Percentiles rank a stretch among this genome's conserved stretches.
phyloP scores from a whole-genome alignment of 2,113 vertebrate genomes.

The human (Homo sapiens) region DNA sequence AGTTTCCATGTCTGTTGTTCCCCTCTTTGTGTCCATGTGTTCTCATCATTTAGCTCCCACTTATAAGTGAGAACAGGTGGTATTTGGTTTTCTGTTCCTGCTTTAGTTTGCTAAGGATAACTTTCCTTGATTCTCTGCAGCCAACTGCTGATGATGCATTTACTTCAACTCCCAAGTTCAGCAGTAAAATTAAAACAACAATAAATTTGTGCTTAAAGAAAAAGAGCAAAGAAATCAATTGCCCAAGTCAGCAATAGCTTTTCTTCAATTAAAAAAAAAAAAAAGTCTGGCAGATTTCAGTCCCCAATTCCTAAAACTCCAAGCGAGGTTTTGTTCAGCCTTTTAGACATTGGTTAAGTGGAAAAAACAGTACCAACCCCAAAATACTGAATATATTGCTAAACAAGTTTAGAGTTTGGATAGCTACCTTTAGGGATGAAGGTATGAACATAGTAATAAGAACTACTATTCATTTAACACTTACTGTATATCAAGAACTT shows the following conservation, averaged over 20 bases:
- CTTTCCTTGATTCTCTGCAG: background rate
- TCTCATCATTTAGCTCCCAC: too few relatives aligned
- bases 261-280: background rate
- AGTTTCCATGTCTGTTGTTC: too few relatives aligned
- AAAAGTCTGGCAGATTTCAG: background rate
- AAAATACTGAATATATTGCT: background rate
- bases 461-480: background rate
- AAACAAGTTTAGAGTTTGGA: background rate
- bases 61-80: too few relatives aligned
- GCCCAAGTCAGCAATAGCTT: background rate
- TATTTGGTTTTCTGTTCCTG: too few relatives aligned
- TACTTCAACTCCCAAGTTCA: background rate
- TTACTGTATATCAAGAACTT: background rate
- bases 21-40: too few relatives aligned
- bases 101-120: background rate
- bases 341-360: background rate
- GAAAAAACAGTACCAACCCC: background rate
- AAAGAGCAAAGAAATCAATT: slow-evolving; percentile 17
- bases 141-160: background rate
- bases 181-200: background rate
- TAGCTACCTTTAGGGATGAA: background rate
- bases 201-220: background rate
- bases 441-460: background rate
- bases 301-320: background rate
- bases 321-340: background rate